Conservation (phyloP, 37 sponge, comb jelly and placozoan species). For the Halichondria panicea region DNA sequence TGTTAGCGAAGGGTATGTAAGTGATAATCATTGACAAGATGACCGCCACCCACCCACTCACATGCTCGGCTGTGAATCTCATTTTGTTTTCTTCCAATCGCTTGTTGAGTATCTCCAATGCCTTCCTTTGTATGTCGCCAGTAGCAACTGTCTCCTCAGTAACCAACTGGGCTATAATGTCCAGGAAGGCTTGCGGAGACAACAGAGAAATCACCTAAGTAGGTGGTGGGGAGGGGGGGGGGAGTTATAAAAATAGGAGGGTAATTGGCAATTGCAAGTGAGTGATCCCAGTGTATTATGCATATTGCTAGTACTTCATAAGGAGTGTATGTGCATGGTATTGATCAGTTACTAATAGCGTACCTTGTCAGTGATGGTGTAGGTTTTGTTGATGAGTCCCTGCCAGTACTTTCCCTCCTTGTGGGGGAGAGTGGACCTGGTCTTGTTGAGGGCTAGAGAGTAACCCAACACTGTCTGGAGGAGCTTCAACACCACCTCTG, state of each 20-base stretch:
- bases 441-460: slow-evolving; percentile 6
- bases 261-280: background rate
- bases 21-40: too few species aligned
- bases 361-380: slow-evolving; percentile 39
- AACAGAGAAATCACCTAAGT: slow-evolving; percentile 39
- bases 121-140: slow-evolving; percentile 33
- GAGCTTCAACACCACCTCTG: slow-evolving; percentile 5
- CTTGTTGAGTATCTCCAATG: slow-evolving; percentile 25
- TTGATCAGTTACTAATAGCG: background rate
- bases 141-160: background rate
- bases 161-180: slow-evolving; percentile 35
- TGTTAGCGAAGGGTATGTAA: too few species aligned
- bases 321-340: background rate
- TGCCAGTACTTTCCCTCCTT: background rate
- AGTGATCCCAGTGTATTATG: background rate
- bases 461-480: slow-evolving; percentile 22
- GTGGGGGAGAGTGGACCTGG: background rate
- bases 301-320: background rate
- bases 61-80: slow-evolving; percentile 23
- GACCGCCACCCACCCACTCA: too few species aligned
- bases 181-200: slow-evolving; percentile 41
- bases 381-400: slow-evolving; percentile 19
- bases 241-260: background rate
- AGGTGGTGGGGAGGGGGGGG: background rate
- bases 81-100: slow-evolving; percentile 27